phyloP scores from a whole-genome alignment of 2,113 vertebrate species.

The Rostratula benghalensis region DNA sequence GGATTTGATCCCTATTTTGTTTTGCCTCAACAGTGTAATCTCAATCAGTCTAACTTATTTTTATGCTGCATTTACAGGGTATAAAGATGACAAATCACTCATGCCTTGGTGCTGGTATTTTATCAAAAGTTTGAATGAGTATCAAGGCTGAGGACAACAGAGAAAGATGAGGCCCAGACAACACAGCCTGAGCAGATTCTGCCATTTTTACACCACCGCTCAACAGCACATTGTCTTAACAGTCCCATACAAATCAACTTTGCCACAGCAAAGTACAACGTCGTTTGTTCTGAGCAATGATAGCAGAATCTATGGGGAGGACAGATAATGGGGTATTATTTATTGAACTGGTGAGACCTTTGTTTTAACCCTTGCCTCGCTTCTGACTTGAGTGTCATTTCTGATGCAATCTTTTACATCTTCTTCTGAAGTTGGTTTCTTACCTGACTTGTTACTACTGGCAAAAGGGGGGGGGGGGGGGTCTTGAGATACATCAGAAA shows the following conservation, averaged over 20 bases:
- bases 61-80: slow-evolving; percentile 49
- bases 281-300: background rate
- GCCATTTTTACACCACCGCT: background rate
- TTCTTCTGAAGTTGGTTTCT: background rate
- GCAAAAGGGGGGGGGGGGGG: background rate
- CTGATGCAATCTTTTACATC: background rate
- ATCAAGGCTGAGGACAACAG: slow-evolving; percentile 19
- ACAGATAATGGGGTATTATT: background rate
- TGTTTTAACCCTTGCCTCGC: background rate
- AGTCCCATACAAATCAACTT: background rate
- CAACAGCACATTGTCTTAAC: background rate
- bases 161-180: background rate
- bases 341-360: background rate
- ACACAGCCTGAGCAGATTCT: background rate
- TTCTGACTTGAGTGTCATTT: background rate
- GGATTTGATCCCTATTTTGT: slow-evolving; percentile 68
- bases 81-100: slow-evolving; percentile 59
- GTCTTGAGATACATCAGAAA: background rate
- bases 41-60: slow-evolving; percentile 61
- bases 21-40: slow-evolving; percentile 52
- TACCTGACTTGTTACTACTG: background rate
- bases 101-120: slow-evolving; percentile 32
- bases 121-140: slow-evolving; percentile 32
- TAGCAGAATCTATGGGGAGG: background rate
- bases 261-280: fast-evolving